Percentiles rank a stretch among this genome's conserved stretches.
phyloP scores from a whole-genome alignment of 2,113 vertebrate species.

The Pseudorhombus dupliciocellatus region DNA sequence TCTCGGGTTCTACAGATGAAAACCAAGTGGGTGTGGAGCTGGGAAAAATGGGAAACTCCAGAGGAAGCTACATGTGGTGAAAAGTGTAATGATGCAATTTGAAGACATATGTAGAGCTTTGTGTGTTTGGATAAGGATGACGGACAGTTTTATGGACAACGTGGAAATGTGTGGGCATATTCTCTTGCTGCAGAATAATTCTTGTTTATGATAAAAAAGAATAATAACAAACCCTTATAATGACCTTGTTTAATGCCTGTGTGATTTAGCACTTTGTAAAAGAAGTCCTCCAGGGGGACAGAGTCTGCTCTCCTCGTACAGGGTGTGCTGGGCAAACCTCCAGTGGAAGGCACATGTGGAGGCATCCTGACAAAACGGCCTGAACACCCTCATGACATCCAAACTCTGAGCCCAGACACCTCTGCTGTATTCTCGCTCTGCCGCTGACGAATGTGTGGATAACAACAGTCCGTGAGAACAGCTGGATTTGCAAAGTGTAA shows the following conservation, averaged over 20 bases:
- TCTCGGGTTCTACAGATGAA: conserved; percentile 28
- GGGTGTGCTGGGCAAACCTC: too few relatives aligned
- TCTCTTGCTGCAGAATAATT: not conserved
- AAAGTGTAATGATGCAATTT: conserved; percentile 9
- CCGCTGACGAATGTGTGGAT: too few relatives aligned
- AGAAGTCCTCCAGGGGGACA: too few relatives aligned
- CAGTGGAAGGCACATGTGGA: too few relatives aligned
- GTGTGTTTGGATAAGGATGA: not conserved
- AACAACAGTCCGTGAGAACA: too few relatives aligned
- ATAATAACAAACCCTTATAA: not conserved
- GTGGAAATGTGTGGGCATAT: not conserved
- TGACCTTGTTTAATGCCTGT: not conserved
- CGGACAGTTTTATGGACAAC: not conserved
- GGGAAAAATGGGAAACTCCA: conserved; percentile 11
- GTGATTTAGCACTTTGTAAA: too few relatives aligned
- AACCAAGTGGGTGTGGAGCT: conserved; percentile 21
- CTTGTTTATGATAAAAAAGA: not conserved
- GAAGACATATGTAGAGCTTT: conserved; percentile 16
- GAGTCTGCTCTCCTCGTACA: too few relatives aligned
- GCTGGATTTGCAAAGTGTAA: too few relatives aligned
- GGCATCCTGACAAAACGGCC: too few relatives aligned
- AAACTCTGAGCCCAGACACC: too few relatives aligned
- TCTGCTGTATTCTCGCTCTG: too few relatives aligned
- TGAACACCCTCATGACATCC: too few relatives aligned
- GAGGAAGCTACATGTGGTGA: conserved; percentile 22